Base-by-base conservation (phyloP, 2,113 vertebrate species). In the Dromaius novaehollandiae region DNA sequence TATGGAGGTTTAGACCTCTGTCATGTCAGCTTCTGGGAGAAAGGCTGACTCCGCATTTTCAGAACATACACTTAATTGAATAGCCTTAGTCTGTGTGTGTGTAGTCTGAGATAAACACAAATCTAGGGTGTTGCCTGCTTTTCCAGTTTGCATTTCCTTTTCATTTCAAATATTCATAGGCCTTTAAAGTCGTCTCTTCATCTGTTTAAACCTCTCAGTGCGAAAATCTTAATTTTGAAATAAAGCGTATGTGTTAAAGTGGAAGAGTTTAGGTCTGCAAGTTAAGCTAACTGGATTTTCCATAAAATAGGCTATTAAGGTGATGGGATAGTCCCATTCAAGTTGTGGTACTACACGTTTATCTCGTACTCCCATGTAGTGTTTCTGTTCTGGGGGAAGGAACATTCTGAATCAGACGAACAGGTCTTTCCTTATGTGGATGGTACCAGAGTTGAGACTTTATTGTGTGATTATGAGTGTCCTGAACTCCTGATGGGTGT, bases 121-220 rank as follows among this genome's bases (percentile, higher is more conserved):
- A 75, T 78, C 26, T 36, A 42, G 20, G 34, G 5, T 38, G 11
- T 71, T 84, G 28, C 16, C 25, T 88, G 18, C 17, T 8, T 30
- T 80, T 84, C 8, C 14, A 60, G 12, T 55, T 50, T 66, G 20
- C 11, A 7, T 92, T 90, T 95, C 26, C 46, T 82, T 93, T 86
- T 94, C 18, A 26, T 90, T 91, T 91, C 79, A 86, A 30, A 46
- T 92, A 40, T 78, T 91, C 60, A 88, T 74, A 42, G 48, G 7
- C 17, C 32, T 85, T 74, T 76, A 20, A 53, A 48, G 15, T 66
- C n/a, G 15, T 66, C 38, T 30, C 34, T 80, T 95, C 26, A 21
- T 51, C 25, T 68, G 20, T 78, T 86, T 76, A 68, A 83, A 60
- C 50, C 16, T 42, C 18, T 81, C n/a, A 46, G 8, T 88, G 40